Conservation (phyloP, 2,113 vertebrate genomes). For the Spizaetus ornatus region DNA sequence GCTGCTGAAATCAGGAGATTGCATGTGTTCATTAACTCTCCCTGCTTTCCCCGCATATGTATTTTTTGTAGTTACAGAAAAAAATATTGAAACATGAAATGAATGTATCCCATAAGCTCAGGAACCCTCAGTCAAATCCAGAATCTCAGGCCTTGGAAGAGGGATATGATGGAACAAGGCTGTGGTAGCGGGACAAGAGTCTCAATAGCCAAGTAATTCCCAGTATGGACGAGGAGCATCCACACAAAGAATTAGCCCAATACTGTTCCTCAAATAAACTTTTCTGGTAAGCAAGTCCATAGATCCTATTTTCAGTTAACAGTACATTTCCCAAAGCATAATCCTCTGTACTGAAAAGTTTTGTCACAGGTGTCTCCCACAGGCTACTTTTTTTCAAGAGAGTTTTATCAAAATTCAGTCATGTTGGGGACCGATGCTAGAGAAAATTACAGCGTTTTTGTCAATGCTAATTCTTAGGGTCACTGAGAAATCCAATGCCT, state of each 20-base stretch:
- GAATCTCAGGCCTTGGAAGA: neutral
- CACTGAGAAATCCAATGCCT: neutral
- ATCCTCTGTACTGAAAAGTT: neutral
- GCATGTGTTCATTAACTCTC: neutral
- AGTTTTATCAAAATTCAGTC: neutral
- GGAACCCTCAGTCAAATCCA: neutral
- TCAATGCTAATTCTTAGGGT: neutral
- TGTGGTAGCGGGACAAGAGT: neutral
- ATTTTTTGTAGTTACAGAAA: neutral
- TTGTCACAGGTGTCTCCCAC: neutral
- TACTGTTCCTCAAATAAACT: neutral
- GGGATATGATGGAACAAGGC: neutral
- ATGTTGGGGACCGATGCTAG: neutral
- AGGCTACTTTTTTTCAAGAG: neutral
- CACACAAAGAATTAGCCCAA: neutral
- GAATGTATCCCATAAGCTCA: neutral
- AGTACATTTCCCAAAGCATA: neutral
- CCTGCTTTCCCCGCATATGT: neutral
- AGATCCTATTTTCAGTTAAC: neutral
- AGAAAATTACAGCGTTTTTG: neutral
- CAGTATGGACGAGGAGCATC: neutral
- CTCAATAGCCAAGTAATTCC: neutral
- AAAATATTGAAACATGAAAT: neutral
- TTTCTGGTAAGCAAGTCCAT: neutral
- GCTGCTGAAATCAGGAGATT: neutral